Evolutionary conservation across 2,113 vertebrate species (phyloP).

Genomic region (Hippocampus barbouri): DNA sequence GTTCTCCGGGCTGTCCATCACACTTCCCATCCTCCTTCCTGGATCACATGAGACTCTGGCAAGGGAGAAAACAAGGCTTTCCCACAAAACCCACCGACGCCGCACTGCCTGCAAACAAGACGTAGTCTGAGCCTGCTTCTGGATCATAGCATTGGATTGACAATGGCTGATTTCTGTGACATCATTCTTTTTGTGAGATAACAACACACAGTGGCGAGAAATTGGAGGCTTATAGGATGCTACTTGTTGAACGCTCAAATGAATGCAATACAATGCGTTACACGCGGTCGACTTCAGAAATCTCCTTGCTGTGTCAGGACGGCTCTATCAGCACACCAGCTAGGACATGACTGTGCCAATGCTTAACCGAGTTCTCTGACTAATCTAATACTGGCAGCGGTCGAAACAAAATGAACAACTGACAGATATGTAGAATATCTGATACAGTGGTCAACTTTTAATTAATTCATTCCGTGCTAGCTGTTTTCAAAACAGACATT

Average conservation of each 20-base stretch:
- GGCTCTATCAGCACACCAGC: conserved; percentile 32
- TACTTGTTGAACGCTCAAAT: neutral
- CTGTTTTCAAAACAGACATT: neutral
- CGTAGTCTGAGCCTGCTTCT: neutral
- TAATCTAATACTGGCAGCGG: conserved; percentile 39
- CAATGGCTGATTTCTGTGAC: neutral
- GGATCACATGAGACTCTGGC: conserved; percentile 55
- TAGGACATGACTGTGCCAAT: conserved; percentile 45
- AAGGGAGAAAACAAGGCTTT: conserved; percentile 16
- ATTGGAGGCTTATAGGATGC: neutral
- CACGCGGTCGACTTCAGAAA: neutral
- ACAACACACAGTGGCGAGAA: neutral
- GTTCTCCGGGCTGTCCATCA: conserved; percentile 47
- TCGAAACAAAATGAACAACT: conserved; percentile 19
- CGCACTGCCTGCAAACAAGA: neutral
- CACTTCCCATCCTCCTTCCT: conserved; percentile 28
- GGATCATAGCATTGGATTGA: neutral
- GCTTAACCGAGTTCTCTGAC: conserved; percentile 52
- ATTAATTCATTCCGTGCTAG: neutral
- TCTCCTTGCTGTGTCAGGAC: neutral
- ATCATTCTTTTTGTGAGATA: neutral
- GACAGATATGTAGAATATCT: neutral
- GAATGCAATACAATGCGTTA: neutral
- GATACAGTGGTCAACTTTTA: neutral
- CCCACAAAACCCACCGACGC: conserved; percentile 17